Evolutionary conservation across 2,797 vertebrate genomes (phyloP).

Genomic region (Pagetopsis macropterus): DNA sequence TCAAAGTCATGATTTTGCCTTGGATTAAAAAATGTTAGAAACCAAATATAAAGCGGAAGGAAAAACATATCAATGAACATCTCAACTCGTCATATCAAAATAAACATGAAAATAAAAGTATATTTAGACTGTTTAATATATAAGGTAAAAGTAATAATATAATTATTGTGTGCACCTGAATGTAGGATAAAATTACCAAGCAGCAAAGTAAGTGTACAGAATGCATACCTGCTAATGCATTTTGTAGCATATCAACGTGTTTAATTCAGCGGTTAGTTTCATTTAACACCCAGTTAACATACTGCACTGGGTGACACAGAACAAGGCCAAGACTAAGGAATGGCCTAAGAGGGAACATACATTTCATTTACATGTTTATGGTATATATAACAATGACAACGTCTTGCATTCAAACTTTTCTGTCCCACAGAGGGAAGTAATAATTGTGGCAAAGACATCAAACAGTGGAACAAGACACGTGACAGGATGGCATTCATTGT

Average conservation of each 20-base stretch:
- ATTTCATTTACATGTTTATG: slow-evolving; percentile 71
- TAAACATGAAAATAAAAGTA: slow-evolving; percentile 1
- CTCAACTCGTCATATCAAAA: not conserved
- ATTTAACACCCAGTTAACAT: slow-evolving; percentile 75
- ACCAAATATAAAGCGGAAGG: not conserved
- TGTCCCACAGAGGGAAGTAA: slow-evolving; percentile 64
- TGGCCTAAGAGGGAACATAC: slow-evolving; percentile 68
- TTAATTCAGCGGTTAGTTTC: slow-evolving; percentile 78
- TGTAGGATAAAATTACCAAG: slow-evolving; percentile 16
- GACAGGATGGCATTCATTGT: slow-evolving; percentile 60
- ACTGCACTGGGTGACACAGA: slow-evolving; percentile 73
- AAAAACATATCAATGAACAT: not conserved
- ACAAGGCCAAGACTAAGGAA: slow-evolving; percentile 64
- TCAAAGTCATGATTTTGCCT: not conserved
- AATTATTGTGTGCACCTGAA: slow-evolving; percentile 10
- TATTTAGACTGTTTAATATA: slow-evolving; percentile 18
- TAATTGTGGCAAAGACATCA: slow-evolving; percentile 71
- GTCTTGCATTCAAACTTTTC: slow-evolving; percentile 73
- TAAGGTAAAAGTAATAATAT: not conserved
- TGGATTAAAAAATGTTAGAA: too few species aligned
- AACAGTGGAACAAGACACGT: slow-evolving; percentile 69
- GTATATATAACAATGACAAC: slow-evolving; percentile 69
- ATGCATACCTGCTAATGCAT: slow-evolving; percentile 57
- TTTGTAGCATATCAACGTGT: slow-evolving; percentile 72
- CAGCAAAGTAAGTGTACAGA: slow-evolving; percentile 51